Evolutionary conservation across 2,888 invertebrate genomes (phyloP).

Genomic region (Eupithecia centaureata): DNA sequence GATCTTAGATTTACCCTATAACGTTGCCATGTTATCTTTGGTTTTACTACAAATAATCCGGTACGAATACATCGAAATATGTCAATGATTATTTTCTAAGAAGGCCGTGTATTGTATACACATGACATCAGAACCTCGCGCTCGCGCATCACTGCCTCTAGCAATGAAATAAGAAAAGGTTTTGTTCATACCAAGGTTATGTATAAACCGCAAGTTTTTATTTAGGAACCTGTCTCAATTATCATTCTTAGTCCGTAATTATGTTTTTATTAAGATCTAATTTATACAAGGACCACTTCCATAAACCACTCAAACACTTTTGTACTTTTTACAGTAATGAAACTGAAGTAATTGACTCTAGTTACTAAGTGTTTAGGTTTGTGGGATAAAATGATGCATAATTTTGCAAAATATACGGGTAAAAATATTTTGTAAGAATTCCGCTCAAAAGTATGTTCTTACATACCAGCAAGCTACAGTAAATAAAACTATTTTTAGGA

Average conservation of each 20-base stretch:
- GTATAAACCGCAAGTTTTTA: constrained; percentile 27
- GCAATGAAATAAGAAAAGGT: constrained; percentile 56
- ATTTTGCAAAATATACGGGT: too few relatives aligned
- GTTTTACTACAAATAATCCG: neutral
- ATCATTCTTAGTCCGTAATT: constrained; percentile 13
- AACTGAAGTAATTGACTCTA: constrained; percentile 2
- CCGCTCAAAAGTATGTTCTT: too few relatives aligned
- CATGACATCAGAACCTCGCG: constrained; percentile 59
- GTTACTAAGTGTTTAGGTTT: neutral
- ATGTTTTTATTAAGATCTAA: constrained; percentile 12
- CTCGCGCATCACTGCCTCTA: constrained; percentile 59
- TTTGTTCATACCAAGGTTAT: constrained; percentile 52
- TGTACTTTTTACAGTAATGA: neutral
- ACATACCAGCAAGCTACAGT: too few relatives aligned
- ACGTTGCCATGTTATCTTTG: too few relatives aligned
- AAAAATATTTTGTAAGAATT: too few relatives aligned
- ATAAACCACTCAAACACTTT: constrained; percentile 11
- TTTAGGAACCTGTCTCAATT: constrained; percentile 17
- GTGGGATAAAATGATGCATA: neutral
- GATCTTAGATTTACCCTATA: too few relatives aligned
- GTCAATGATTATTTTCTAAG: constrained; percentile 45
- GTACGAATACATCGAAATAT: constrained; percentile 4
- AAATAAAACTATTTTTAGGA: neutral
- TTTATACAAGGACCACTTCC: constrained; percentile 12
- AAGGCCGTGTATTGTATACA: constrained; percentile 50